A percentile compares a stretch with the other conserved stretches of the same genome.
Conservation (phyloP, 1,140 invertebrate genomes). For the Hypsibius dujardini region DNA sequence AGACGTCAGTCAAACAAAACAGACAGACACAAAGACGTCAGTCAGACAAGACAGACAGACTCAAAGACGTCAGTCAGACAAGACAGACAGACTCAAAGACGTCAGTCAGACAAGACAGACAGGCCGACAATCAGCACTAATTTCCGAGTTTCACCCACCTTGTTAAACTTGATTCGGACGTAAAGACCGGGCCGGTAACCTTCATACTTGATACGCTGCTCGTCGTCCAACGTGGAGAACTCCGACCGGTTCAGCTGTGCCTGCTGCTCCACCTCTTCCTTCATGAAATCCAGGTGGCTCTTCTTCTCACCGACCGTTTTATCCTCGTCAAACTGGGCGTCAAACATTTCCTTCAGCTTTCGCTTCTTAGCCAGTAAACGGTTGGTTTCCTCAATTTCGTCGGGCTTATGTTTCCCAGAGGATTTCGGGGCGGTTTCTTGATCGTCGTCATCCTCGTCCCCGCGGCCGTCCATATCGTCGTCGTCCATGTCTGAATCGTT, state of each 20-base stretch:
- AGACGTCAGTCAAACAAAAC: no score
- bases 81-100: no score
- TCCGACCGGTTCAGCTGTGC: slow-evolving; percentile 72
- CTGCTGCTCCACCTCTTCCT: slow-evolving; percentile 70
- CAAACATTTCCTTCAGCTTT: slow-evolving; percentile 80
- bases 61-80: no score
- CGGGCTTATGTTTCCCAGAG: not conserved
- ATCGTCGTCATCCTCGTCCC: slow-evolving; percentile 26
- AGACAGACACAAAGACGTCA: no score
- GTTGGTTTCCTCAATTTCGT: slow-evolving; percentile 36
- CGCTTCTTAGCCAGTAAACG: slow-evolving; percentile 66
- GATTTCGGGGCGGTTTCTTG: no score
- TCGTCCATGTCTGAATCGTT: no score
- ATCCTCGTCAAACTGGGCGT: slow-evolving; percentile 77
- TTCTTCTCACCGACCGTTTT: slow-evolving; percentile 46
- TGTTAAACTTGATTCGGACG: slow-evolving; percentile 62
- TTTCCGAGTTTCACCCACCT: no score
- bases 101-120: no score
- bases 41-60: no score
- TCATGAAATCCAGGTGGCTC: slow-evolving; percentile 74
- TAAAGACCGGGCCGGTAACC: slow-evolving; percentile 88
- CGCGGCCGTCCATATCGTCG: no score
- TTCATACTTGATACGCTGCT: slow-evolving; percentile 66
- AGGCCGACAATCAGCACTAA: no score
- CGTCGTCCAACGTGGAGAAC: slow-evolving; percentile 76